phyloP scores from a whole-genome alignment of 2,888 invertebrate genomes.

The Piscicola geometra region DNA sequence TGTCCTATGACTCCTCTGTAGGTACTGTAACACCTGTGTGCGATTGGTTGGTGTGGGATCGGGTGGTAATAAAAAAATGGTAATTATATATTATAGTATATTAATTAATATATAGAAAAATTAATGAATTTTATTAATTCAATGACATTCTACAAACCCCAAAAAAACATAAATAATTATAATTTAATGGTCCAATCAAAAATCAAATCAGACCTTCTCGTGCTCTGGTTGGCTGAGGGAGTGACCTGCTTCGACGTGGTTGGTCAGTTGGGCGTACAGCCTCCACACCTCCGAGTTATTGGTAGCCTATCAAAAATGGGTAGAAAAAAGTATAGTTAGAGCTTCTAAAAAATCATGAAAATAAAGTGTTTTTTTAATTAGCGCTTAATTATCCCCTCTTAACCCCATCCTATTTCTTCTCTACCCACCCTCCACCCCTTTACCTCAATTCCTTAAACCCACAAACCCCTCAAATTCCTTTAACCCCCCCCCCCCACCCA shows the following conservation, averaged over 20 bases:
- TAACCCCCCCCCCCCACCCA: constrained; percentile 43
- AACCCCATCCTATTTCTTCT: too few species aligned
- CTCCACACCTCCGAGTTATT: constrained; percentile 75
- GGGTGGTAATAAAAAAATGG: neutral
- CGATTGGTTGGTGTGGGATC: too few species aligned
- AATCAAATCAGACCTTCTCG: constrained; percentile 39
- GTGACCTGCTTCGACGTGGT: constrained; percentile 20
- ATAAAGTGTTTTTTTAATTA: too few species aligned
- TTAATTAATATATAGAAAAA: constrained; percentile 23
- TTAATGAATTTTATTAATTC: too few species aligned
- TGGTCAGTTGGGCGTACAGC: constrained; percentile 65
- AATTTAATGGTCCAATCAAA: too few species aligned
- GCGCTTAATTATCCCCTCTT: too few species aligned
- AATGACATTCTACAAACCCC: too few species aligned
- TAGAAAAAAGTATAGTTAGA: neutral
- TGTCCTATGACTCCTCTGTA: constrained; percentile 71
- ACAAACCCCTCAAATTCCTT: neutral
- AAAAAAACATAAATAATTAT: too few species aligned
- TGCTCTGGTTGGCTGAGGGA: constrained; percentile 37
- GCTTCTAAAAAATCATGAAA: constrained; percentile 25
- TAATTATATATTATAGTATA: neutral
- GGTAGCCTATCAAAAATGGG: constrained; percentile 50
- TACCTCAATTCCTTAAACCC: too few species aligned
- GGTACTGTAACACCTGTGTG: constrained; percentile 62
- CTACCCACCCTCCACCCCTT: too few species aligned